Evolutionary conservation across 1,140 invertebrate species (phyloP), one percentile per base, ranked within the genome.

Genomic region (Lethrus apterus): DNA sequence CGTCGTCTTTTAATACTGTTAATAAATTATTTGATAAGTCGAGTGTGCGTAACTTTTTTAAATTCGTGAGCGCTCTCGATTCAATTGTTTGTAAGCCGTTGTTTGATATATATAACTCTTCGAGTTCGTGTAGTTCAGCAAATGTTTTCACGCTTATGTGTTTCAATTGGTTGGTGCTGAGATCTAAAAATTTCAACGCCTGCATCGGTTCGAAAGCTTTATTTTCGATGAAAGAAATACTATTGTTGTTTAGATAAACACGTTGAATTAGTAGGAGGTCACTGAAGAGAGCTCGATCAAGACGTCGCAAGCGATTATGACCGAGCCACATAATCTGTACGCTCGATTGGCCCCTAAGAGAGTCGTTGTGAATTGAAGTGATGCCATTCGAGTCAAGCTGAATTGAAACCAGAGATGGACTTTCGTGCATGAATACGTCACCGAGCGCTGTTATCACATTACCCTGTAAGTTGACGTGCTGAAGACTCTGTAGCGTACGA

Each of bases 291-390:
- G 78, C 75, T 4, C 77, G 73, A 41, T 83, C 81, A 14, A 92
- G 67, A 44, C 78, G 71, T n/a, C 75, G 79, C 32, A 92, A 66
- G 57, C 81, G 78, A 63, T 93, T 93, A 65, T 89, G 80, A 20
- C 84, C 81, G 10, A 93, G 68, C 85, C 87, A 89, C 75, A 92
- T 82, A 46, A 90, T 87, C 64, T 89, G 81, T 10, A 91, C 80
- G 49, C 81, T 83, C 1, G 78, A 78, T 64, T 90, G 86, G 2
- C 84, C 83, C 18, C 77, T 68, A 13, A 93, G 74, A 1, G 86
- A 85, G 57, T 83, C 80, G 57, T 84, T 82, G 62, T 90, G 84
- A 18, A 95, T 66, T 4, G 78, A 72, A 13, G 73, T 76, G 41
- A 95, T 77, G 52, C 79, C 78, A 66, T 95, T 96, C 41, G 81